Conservation (phyloP, 1,140 invertebrate species). For the Bombyx mori region DNA sequence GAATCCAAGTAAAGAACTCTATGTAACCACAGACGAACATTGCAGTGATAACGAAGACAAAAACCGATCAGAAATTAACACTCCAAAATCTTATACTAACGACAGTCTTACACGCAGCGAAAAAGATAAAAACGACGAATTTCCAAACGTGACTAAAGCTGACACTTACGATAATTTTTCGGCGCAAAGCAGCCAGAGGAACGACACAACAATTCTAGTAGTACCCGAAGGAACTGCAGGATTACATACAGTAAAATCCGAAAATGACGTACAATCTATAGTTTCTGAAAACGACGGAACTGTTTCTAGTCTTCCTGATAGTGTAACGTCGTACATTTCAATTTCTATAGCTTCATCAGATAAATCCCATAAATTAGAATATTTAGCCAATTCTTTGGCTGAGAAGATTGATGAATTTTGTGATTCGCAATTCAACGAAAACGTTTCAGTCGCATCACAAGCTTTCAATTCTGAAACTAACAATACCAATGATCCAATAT, state of each 20-base stretch:
- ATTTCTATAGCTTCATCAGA: conserved; percentile 63
- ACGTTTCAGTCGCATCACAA: conserved; percentile 33
- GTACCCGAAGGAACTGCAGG: conserved; percentile 9
- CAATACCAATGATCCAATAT: conserved; percentile 43
- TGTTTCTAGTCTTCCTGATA: conserved; percentile 60
- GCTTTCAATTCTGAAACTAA: conserved; percentile 31
- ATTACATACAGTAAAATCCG: conserved; percentile 18
- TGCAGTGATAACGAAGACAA: conserved; percentile 48
- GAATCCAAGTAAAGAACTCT: conserved; percentile 50
- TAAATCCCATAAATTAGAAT: conserved; percentile 64
- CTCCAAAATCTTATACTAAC: conserved; percentile 58
- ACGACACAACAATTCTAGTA: conserved; percentile 18
- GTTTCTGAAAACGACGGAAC: conserved; percentile 62
- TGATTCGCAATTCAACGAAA: conserved; percentile 60
- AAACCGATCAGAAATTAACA: conserved; percentile 56
- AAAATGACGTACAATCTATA: conserved; percentile 45
- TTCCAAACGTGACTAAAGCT: conserved; percentile 22
- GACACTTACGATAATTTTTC: conserved; percentile 32
- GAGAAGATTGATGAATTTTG: conserved; percentile 72
- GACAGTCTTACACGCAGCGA: conserved; percentile 40
- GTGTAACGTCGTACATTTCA: conserved; percentile 68
- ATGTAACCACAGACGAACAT: conserved; percentile 54
- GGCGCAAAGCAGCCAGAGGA: conserved; percentile 26
- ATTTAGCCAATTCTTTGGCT: conserved; percentile 66
- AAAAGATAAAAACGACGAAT: conserved; percentile 25